phyloP scores from a whole-genome alignment of 1,140 invertebrate genomes.

The Platyscapa corneri region DNA sequence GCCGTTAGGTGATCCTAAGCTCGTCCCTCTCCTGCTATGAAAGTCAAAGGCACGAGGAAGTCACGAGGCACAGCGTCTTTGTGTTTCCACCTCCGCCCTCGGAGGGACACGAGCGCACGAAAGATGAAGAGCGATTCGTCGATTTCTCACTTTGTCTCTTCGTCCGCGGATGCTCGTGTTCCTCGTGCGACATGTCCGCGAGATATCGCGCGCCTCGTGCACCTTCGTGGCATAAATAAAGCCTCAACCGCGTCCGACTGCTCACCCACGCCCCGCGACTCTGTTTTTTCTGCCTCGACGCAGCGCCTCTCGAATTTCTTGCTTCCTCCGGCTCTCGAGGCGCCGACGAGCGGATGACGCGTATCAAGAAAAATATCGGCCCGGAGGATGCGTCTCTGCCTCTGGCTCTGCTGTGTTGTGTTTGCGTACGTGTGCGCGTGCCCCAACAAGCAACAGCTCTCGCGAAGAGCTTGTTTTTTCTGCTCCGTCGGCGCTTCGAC shows the following conservation, averaged over 20 bases:
- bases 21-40: constrained; percentile 18
- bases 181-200: neutral
- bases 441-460: constrained; percentile 24
- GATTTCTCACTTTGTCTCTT: constrained; percentile 48
- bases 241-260: neutral
- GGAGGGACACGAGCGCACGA: too few species aligned
- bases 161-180: neutral
- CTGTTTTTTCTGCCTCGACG: constrained; percentile 27
- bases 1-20: neutral
- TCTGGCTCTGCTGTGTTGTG: too few species aligned
- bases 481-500: too few species aligned
- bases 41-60: constrained; percentile 37
- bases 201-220: constrained; percentile 13
- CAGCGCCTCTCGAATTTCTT: constrained; percentile 27
- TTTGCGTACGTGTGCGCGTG: neutral
- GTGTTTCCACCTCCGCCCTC: neutral
- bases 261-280: constrained; percentile 10
- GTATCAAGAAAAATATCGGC: constrained; percentile 25
- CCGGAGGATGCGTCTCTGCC: too few species aligned
- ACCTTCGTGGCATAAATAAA: constrained; percentile 48
- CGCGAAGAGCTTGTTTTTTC: neutral
- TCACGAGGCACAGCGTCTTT: constrained; percentile 19
- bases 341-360: neutral
- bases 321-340: neutral
- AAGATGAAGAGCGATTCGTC: constrained; percentile 36